Evolutionary conservation across 2,113 vertebrate species (phyloP).

Genomic region (Cephalophus harveyi): DNA sequence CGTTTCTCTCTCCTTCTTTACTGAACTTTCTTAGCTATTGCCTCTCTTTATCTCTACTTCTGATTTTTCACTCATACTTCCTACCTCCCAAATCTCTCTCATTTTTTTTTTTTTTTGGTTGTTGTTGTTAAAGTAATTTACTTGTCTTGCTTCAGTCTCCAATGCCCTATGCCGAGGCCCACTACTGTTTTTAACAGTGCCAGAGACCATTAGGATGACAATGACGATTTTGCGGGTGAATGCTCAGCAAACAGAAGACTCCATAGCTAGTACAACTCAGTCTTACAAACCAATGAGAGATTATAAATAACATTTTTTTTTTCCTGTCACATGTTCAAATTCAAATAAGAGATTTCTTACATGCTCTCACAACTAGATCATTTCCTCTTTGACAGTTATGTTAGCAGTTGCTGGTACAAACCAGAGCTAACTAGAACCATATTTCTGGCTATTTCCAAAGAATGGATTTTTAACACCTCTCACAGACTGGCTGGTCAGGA

Average conservation of each 20-base stretch:
- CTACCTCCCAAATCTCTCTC: not conserved
- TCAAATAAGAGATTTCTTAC: constrained; percentile 53
- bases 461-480: constrained; percentile 58
- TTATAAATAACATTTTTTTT: constrained; percentile 46
- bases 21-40: not conserved
- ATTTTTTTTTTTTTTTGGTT: not conserved
- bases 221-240: constrained; percentile 27
- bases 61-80: not conserved
- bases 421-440: constrained; percentile 62
- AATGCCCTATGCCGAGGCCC: not conserved
- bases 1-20: not conserved
- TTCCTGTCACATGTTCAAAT: constrained; percentile 47
- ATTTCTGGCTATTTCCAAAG: constrained; percentile 52
- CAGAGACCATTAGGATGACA: constrained; percentile 36
- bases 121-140: not conserved
- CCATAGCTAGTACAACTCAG: constrained; percentile 11
- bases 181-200: constrained; percentile 13
- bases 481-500: constrained; percentile 21
- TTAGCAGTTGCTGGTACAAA: constrained; percentile 52
- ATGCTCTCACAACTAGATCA: not conserved
- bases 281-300: constrained; percentile 23
- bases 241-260: constrained; percentile 37
- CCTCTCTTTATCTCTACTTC: not conserved
- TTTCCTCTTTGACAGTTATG: constrained; percentile 66
- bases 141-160: constrained; percentile 30